Evolutionary conservation across 64 coral and sea anemone species (phyloP), one percentile per base, ranked within the genome.

Genomic region (Actinia tenebrosa): DNA sequence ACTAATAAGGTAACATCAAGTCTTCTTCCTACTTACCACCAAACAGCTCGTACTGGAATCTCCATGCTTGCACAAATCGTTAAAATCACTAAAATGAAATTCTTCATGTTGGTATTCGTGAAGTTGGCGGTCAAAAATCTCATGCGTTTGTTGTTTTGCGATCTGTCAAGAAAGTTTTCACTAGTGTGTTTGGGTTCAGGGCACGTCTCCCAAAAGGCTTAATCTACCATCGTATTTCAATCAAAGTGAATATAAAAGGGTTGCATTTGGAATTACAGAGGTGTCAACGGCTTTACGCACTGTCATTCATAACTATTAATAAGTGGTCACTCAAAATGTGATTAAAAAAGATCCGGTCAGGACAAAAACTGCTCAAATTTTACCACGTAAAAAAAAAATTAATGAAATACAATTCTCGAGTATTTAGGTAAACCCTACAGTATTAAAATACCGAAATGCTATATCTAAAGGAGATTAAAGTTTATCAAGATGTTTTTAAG

Each of bases 201-300:
- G 79, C 80, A 85, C 86, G 87, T 88, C 78, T 86, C 45, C 43
- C 23, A 87, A 87, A 68, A 5, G 85, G 90, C 90, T 91, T 91
- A 91, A 91, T 87, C 89, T 87, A 79, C 89, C 86, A 91, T 91
- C 89, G 89, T 81, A 86, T 75, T 87, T 88, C 89, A 88, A 90
- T 92, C 88, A 89, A 92, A 86, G 77, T 92, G 45, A 92, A 89
- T 54, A 95, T 93, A 93, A 96, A 96, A 87, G 92, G 84, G 30
- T 68, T 84, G 91, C 80, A 92, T 89, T 90, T 89, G 86, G 86
- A 86, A 96, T 96, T 93, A 96, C 85, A 63, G 69, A 93, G 94
- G 94, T 96, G 94, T 96, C 94, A 93, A 96, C 83, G 91, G 88
- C 88, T 96, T 96, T 93, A 88, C 52, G 56, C 43, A 79, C 87